Conservation (phyloP, 2,888 invertebrate genomes). For the Formica aserva region DNA sequence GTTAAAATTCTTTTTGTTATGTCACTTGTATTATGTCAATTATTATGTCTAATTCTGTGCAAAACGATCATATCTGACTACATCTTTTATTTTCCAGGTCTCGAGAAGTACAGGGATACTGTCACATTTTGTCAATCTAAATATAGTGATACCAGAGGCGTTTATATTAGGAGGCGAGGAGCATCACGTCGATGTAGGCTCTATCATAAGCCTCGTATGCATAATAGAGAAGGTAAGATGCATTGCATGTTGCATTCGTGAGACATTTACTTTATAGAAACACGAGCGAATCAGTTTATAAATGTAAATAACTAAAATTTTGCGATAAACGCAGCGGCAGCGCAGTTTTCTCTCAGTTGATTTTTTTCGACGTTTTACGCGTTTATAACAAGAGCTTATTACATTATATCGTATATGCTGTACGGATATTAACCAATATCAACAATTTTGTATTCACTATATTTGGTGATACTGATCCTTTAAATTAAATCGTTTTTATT, state of each 20-base stretch:
- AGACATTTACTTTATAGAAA: constrained; percentile 14
- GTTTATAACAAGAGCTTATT: not conserved
- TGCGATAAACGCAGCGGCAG: not conserved
- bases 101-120: constrained; percentile 93
- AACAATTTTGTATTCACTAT: not conserved
- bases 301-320: constrained; percentile 40
- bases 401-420: not conserved
- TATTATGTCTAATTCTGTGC: not conserved
- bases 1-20: not conserved
- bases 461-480: constrained; percentile 1
- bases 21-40: too few relatives aligned
- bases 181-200: constrained; percentile 96
- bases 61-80: not conserved
- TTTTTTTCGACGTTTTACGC: not conserved
- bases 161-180: constrained; percentile 94
- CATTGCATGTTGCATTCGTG: constrained; percentile 19
- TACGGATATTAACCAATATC: constrained; percentile 27
- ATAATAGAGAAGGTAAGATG: constrained; percentile 94
- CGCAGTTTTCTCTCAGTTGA: not conserved
- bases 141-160: constrained; percentile 95
- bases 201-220: constrained; percentile 95
- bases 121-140: constrained; percentile 95
- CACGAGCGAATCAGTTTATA: constrained; percentile 22
- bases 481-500: constrained; percentile 29
- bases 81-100: constrained; percentile 88